A percentile compares a stretch with the other conserved stretches of the same genome.
phyloP scores from a whole-genome alignment of 2,888 invertebrate genomes.

The Hecatera dysodea region DNA sequence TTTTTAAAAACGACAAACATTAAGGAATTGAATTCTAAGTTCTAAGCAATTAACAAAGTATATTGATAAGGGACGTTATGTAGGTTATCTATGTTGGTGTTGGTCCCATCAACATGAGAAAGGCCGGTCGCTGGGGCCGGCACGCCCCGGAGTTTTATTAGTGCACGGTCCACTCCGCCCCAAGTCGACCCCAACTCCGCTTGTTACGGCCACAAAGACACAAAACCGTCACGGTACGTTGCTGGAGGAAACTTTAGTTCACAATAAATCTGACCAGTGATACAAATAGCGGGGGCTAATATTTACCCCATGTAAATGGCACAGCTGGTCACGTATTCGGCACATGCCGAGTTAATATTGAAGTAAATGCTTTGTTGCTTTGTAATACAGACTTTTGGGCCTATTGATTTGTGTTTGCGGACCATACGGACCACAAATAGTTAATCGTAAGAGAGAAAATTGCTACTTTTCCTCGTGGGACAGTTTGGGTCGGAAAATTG shows the following conservation, averaged over 20 bases:
- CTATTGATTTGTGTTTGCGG: conserved; percentile 43
- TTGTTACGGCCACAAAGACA: conserved; percentile 70
- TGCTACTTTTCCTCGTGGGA: not conserved
- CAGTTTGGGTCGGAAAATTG: not conserved
- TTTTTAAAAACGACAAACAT: conserved; percentile 18
- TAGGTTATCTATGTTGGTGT: conserved; percentile 60
- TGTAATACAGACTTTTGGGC: conserved; percentile 45
- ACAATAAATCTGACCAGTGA: conserved; percentile 69
- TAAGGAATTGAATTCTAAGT: not conserved
- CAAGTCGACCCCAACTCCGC: conserved; percentile 68
- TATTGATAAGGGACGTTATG: conserved; percentile 43
- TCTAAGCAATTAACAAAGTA: conserved; percentile 43
- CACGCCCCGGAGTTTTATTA: conserved; percentile 87
- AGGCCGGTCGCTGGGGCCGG: conserved; percentile 72
- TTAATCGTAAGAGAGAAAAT: conserved; percentile 22
- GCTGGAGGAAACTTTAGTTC: conserved; percentile 64
- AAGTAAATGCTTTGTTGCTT: conserved; percentile 56
- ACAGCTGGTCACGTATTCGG: conserved; percentile 65
- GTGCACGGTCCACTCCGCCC: conserved; percentile 71
- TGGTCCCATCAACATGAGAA: conserved; percentile 85
- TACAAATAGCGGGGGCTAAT: conserved; percentile 61
- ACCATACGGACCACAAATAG: conserved; percentile 3
- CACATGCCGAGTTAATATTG: conserved; percentile 61
- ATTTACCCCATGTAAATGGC: conserved; percentile 59
- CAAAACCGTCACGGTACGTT: conserved; percentile 71